Base-by-base conservation (phyloP, 2,888 invertebrate genomes). In the Sympetrum striolatum region DNA sequence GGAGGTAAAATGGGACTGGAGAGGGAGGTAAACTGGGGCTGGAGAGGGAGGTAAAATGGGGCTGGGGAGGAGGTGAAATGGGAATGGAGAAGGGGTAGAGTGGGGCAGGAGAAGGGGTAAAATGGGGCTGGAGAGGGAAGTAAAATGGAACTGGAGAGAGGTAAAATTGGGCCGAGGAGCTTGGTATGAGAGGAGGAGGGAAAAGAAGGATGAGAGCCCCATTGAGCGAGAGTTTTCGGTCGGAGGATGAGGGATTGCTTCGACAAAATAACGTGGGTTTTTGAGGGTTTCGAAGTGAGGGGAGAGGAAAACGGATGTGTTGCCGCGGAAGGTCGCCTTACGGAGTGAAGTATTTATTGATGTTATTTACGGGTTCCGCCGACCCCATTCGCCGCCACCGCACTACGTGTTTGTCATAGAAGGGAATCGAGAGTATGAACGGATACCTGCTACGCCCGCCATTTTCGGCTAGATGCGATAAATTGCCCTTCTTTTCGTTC, bases 231-330 rank as follows among this genome's bases (percentile, higher is more conserved):
- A 58, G 82, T 82, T 82, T 60, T 60, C 82, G 82, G 82, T 82
- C 82, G 82, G 35, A 31, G 86, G 86, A 86, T 86, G 86, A 86
- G 86, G 64, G 86, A 86, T 86, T 86, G 86, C 86, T 60, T n/a
- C 60, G 60, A 86, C 86, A 86, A 86, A 86, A 86, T 86, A 58
- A 86, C 86, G 86, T 35, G 60, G 86, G 86, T 60, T 86, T 86
- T 37, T 58, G 86, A 86, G 60, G 37, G 37, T 22, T 31, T 25
- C 48, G 48, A 25, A 80, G 80, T 22, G n/a, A 14, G 35, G 80
- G 35, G 37, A 22, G 31, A 82, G 82, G 82, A 58, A 80, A 48
- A 31, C 60, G 86, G 86, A 86, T 86, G 86, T 86, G 60, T 86
- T 86, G 86, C 58, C 58, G 58, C 25, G 58, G 58, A 18, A 82